Evolutionary conservation across 2,888 invertebrate species (phyloP).

Genomic region (Cerastis leucographa): DNA sequence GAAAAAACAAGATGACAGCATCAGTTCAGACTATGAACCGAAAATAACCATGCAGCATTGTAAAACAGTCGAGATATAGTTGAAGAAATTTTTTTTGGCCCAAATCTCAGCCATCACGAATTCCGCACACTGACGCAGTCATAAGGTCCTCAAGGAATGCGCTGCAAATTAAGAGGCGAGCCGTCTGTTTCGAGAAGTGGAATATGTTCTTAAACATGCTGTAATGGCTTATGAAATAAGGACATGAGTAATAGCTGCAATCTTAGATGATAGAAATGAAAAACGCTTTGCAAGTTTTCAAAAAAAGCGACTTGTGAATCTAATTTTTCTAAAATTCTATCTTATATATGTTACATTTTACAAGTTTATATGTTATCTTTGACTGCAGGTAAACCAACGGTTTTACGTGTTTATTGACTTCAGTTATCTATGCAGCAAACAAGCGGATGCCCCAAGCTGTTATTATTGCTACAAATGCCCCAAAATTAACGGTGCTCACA

Average conservation of each 20-base stretch:
- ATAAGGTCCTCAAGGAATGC: neutral
- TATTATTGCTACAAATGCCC: slow-evolving; percentile 28
- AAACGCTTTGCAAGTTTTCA: neutral
- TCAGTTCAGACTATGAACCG: neutral
- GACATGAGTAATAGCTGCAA: neutral
- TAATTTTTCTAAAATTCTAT: neutral
- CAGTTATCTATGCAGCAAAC: slow-evolving; percentile 37
- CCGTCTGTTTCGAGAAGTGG: neutral
- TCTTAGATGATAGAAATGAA: neutral
- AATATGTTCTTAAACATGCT: neutral
- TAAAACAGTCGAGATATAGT: neutral
- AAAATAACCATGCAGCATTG: neutral
- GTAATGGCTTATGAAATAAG: neutral
- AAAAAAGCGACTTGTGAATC: neutral
- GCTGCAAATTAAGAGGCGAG: neutral
- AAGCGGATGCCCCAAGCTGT: slow-evolving; percentile 22
- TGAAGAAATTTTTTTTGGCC: neutral
- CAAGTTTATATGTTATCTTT: neutral
- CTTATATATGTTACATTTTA: too few relatives aligned
- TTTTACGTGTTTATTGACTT: slow-evolving; percentile 27
- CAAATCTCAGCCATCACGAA: neutral
- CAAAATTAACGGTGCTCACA: slow-evolving; percentile 43
- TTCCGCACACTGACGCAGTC: neutral
- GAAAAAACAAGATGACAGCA: neutral
- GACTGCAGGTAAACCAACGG: slow-evolving; percentile 20